phyloP scores from a whole-genome alignment of 2,888 invertebrate species.

The Plebejus anna region DNA sequence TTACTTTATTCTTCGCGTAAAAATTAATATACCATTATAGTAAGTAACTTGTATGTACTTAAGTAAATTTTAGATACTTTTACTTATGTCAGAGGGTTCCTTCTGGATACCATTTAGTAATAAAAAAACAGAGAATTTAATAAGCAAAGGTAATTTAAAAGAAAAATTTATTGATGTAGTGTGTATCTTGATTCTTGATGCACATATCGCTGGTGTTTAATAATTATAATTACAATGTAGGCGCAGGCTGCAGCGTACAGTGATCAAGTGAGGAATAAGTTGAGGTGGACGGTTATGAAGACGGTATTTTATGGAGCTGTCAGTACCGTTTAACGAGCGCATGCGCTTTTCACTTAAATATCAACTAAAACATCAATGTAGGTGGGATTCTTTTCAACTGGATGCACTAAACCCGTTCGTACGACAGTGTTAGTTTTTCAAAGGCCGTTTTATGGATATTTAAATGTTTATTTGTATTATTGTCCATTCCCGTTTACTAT shows the following conservation, averaged over 20 bases:
- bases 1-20: neutral
- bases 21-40: neutral
- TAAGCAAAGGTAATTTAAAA: neutral
- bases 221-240: conserved; percentile 28
- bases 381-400: conserved; percentile 27
- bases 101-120: neutral
- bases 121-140: neutral
- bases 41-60: neutral
- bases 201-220: neutral
- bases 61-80: neutral
- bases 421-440: conserved; percentile 26
- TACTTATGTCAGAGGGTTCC: neutral
- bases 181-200: conserved; percentile 3
- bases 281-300: conserved; percentile 24
- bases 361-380: conserved; percentile 25
- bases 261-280: conserved; percentile 25
- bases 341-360: conserved; percentile 28
- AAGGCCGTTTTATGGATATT: conserved; percentile 22
- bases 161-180: neutral
- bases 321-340: conserved; percentile 24
- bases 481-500: conserved; percentile 12
- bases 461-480: conserved; percentile 28
- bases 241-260: conserved; percentile 20
- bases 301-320: conserved; percentile 23
- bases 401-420: conserved; percentile 11